Conservation (phyloP, 1,140 invertebrate species). For the Zaprionus tsacasi region DNA sequence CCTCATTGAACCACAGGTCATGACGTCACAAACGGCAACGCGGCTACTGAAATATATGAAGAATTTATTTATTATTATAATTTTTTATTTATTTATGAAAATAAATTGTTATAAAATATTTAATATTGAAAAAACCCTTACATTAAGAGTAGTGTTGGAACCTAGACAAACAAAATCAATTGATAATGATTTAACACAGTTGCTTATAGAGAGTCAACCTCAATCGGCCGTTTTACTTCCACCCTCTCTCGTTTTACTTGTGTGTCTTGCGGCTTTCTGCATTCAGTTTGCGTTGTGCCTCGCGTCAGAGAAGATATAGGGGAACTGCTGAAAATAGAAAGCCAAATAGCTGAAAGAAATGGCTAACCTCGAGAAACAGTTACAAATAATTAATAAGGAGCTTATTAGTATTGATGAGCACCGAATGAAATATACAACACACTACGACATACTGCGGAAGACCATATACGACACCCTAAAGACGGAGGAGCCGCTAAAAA, state of each 20-base stretch:
- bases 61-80: too few relatives aligned
- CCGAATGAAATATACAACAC: constrained; percentile 32
- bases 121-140: too few relatives aligned
- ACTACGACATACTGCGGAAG: constrained; percentile 45
- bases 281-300: too few relatives aligned
- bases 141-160: not conserved
- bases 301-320: too few relatives aligned
- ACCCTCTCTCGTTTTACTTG: not conserved
- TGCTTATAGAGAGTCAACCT: not conserved
- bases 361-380: not conserved
- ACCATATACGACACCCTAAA: constrained; percentile 33
- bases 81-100: too few relatives aligned
- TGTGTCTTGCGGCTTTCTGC: not conserved
- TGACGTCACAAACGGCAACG: not conserved
- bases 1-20: not conserved
- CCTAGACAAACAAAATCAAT: not conserved
- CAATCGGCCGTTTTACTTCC: not conserved
- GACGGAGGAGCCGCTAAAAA: constrained; percentile 16
- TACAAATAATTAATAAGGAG: constrained; percentile 8
- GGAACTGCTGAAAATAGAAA: not conserved
- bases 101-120: too few relatives aligned
- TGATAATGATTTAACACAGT: not conserved
- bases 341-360: not conserved
- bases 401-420: constrained; percentile 45
- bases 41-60: too few relatives aligned